Evolutionary conservation across 2,113 vertebrate genomes (phyloP).

Genomic region (Rutilus rutilus): DNA sequence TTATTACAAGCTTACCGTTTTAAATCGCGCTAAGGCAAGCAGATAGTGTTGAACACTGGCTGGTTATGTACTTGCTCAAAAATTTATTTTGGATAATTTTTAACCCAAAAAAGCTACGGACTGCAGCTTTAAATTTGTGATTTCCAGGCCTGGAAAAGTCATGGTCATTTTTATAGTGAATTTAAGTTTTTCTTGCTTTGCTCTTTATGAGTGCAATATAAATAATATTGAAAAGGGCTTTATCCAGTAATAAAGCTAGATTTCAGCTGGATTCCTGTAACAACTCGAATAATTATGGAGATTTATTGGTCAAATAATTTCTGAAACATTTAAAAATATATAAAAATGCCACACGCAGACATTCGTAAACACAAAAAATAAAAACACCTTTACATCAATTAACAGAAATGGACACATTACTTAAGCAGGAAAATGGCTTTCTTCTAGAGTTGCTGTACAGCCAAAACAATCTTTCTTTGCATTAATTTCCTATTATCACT

Average conservation of each 20-base stretch:
- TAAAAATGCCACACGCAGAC: not conserved
- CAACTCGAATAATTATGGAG: not conserved
- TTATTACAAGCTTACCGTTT: too few relatives aligned
- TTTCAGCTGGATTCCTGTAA: not conserved
- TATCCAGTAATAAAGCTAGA: not conserved
- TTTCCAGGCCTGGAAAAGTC: not conserved
- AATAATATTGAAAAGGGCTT: not conserved
- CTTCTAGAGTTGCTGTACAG: too few relatives aligned
- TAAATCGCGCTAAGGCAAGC: too few relatives aligned
- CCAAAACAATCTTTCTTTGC: too few relatives aligned
- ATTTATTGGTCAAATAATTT: not conserved
- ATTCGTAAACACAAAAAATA: not conserved
- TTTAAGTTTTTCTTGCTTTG: not conserved
- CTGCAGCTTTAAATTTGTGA: too few relatives aligned
- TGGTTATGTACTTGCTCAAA: too few relatives aligned
- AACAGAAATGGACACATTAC: not conserved
- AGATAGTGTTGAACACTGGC: too few relatives aligned
- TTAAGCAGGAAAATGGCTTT: too few relatives aligned
- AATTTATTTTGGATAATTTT: too few relatives aligned
- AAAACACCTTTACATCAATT: not conserved
- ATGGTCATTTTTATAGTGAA: not conserved
- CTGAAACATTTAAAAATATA: too few relatives aligned
- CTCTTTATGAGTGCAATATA: not conserved
- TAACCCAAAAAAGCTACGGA: too few relatives aligned
- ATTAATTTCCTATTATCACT: too few relatives aligned